These are phyloP conservation scores for Orchesella flavescens DNA, from an alignment of 2,888 invertebrate genomes.

Conservation along the genomic window DNA sequence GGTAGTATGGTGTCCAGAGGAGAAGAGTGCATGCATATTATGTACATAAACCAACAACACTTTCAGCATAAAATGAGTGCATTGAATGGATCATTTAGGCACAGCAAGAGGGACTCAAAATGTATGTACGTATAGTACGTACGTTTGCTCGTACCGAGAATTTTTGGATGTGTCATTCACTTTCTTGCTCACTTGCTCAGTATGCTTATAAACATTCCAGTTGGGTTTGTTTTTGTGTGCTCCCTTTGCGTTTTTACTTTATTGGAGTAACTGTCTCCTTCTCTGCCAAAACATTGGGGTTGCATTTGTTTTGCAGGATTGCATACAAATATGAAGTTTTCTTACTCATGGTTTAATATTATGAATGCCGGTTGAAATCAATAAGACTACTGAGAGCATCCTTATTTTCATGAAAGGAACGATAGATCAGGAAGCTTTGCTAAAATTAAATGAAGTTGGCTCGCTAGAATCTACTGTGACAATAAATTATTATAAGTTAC, in stretches of 20 bases:
- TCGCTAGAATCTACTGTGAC: too few relatives aligned
- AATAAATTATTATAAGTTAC: too few relatives aligned
- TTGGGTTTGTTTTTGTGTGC: background rate
- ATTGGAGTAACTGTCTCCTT: slow-evolving; percentile 13
- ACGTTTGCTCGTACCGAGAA: too few relatives aligned
- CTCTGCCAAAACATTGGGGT: slow-evolving; percentile 11
- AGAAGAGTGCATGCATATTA: slow-evolving; percentile 8
- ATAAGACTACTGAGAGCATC: too few relatives aligned
- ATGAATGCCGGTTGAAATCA: too few relatives aligned
- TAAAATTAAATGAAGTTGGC: too few relatives aligned
- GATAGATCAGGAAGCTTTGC: too few relatives aligned
- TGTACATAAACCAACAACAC: slow-evolving; percentile 19
- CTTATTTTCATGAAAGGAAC: too few relatives aligned
- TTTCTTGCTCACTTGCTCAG: background rate
- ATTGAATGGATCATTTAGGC: slow-evolving; percentile 50
- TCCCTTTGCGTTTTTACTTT: background rate
- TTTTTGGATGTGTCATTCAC: slow-evolving; percentile 49
- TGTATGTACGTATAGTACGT: background rate
- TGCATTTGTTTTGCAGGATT: background rate
- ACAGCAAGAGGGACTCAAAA: slow-evolving; percentile 33
- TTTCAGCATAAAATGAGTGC: slow-evolving; percentile 35
- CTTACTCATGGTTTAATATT: too few relatives aligned
- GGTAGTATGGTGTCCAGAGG: slow-evolving; percentile 12
- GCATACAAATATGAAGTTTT: too few relatives aligned
- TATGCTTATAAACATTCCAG: background rate